Percentiles rank a stretch among this genome's conserved stretches.
Conservation (phyloP, 2,113 vertebrate species). For the Myiagra hebetior region DNA sequence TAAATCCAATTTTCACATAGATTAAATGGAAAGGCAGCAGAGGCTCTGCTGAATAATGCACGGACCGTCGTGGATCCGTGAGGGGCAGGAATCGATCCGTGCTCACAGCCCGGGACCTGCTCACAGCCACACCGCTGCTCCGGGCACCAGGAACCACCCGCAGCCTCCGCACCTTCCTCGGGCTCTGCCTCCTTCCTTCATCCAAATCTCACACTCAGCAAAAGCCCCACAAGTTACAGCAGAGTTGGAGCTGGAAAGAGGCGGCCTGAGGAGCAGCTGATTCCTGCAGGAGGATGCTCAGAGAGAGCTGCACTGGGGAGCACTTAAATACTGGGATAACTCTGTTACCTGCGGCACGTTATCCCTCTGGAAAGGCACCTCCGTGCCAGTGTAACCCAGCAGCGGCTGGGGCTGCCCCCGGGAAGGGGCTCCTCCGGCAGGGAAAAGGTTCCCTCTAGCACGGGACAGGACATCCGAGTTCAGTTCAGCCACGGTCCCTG, state of each 20-base stretch:
- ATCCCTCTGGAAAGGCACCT: not conserved
- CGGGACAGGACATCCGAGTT: fast-evolving
- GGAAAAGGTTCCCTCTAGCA: fast-evolving
- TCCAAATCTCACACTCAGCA: fast-evolving
- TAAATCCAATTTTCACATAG: slow-evolving; percentile 60
- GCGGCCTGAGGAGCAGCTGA: fast-evolving
- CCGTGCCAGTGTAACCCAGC: not conserved
- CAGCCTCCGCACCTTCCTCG: fast-evolving
- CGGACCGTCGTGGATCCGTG: not conserved
- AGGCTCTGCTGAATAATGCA: not conserved
- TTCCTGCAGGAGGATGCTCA: not conserved
- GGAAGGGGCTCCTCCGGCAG: not conserved
- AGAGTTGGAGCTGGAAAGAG: not conserved
- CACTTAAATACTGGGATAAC: not conserved
- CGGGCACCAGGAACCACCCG: fast-evolving
- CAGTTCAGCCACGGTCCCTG: fast-evolving
- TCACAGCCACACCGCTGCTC: not conserved
- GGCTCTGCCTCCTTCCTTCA: no score
- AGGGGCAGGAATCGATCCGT: not conserved
- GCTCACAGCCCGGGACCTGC: not conserved
- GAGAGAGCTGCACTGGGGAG: not conserved
- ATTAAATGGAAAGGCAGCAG: slow-evolving; percentile 4
- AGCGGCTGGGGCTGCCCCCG: fast-evolving
- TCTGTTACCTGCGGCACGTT: fast-evolving
- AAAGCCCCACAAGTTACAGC: no score